Evolutionary conservation across 2,797 vertebrate species (phyloP).

Genomic region (Sebastes hubbsi): DNA sequence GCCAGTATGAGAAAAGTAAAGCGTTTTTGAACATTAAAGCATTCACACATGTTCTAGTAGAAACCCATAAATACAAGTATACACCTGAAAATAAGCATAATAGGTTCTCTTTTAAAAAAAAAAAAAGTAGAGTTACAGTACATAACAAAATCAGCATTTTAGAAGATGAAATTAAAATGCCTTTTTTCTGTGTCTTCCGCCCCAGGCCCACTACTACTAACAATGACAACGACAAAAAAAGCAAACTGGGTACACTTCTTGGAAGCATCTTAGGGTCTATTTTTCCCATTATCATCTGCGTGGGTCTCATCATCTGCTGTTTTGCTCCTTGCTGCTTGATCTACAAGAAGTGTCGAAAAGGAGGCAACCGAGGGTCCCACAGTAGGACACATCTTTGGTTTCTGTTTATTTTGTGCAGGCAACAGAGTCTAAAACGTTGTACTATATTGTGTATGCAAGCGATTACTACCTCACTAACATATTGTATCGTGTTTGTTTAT

Average conservation of each 20-base stretch:
- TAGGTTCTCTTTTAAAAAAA: neutral
- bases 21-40: too few species aligned
- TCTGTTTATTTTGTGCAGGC: neutral
- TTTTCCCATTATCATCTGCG: neutral
- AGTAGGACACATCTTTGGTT: slow-evolving; percentile 8
- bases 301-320: slow-evolving; percentile 48
- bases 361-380: neutral
- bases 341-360: slow-evolving; percentile 43
- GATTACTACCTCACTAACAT: neutral
- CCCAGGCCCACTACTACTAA: neutral
- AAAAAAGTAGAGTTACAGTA: neutral
- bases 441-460: neutral
- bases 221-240: rapidly evolving
- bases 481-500: neutral
- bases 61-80: too few species aligned
- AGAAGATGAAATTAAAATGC: neutral
- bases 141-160: neutral
- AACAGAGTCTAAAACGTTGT: neutral
- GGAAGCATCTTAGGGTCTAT: neutral
- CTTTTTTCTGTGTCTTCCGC: neutral
- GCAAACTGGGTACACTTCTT: rapidly evolving
- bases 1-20: neutral
- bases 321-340: slow-evolving; percentile 50
- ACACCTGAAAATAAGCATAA: too few species aligned
- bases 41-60: too few species aligned